Evolutionary conservation across 2,888 invertebrate genomes (phyloP).

Genomic region (Lamproptera curius): DNA sequence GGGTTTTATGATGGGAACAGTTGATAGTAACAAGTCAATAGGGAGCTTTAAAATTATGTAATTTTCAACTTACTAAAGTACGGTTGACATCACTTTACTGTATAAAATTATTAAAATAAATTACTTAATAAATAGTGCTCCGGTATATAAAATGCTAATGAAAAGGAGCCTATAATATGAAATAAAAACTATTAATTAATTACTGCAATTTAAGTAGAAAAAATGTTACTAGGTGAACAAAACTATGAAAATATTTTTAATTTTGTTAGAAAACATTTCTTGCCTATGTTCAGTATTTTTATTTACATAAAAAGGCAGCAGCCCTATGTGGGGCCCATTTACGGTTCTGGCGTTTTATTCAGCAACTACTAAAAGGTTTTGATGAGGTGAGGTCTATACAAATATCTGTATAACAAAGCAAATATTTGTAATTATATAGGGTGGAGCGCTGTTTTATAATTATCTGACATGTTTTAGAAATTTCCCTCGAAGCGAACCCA

Average conservation of each 20-base stretch:
- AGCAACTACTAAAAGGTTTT: conserved; percentile 1
- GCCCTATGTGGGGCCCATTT: background rate
- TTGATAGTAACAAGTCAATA: conserved; percentile 12
- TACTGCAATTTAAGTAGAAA: too few species aligned
- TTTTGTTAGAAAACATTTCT: too few species aligned
- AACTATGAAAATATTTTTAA: too few species aligned
- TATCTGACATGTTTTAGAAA: conserved; percentile 2
- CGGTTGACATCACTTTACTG: too few species aligned
- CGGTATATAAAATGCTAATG: too few species aligned
- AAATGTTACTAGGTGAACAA: too few species aligned
- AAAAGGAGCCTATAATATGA: too few species aligned
- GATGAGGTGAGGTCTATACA: conserved; percentile 6
- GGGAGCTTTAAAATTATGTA: conserved; percentile 4
- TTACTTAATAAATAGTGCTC: too few species aligned
- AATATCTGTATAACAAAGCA: conserved; percentile 13
- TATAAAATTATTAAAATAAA: too few species aligned
- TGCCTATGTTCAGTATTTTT: too few species aligned
- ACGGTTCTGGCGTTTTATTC: conserved; percentile 6
- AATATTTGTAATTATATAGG: conserved; percentile 12
- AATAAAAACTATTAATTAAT: too few species aligned
- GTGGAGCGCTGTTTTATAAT: conserved; percentile 4
- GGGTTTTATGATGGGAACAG: background rate
- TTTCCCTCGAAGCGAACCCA: background rate
- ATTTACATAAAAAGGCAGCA: too few species aligned
- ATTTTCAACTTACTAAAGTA: conserved; percentile 2